Evolutionary conservation across 2,113 vertebrate species (phyloP), one percentile per base, ranked within the genome.

Genomic region (Hippocampus guttulatus): DNA sequence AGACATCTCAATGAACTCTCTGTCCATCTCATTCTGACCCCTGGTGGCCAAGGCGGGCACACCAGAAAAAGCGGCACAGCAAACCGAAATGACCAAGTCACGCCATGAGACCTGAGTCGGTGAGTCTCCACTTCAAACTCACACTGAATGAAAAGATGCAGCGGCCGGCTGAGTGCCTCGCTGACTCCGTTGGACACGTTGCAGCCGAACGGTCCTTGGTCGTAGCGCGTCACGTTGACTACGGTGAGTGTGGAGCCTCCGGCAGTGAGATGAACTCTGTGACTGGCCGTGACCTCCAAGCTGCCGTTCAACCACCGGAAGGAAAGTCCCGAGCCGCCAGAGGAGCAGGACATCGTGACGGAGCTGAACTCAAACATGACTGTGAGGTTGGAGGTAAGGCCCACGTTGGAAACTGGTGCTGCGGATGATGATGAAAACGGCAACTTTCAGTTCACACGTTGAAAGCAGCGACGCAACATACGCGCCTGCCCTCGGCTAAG

Each of bases 271-370:
- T 74, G 75, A 54, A 83, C 74, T 58, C 73, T 16, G 1, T 57
- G 76, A 65, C 68, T 69, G 62, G 30, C 58, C 43, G 62, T 73
- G 25, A 84, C 55, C 70, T 75, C 77, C 72, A 70, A 78, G 75
- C 72, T 84, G 49, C 74, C 58, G 60, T 85, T 87, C 45, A 79
- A 40, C 83, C 84, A 86, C 27, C 27, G 64, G 45, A 73, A 80
- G 38, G 76, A 73, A 27, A 68, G 64, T 38, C 54, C 64, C 77
- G 79, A 65, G 43, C 84, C 84, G 23, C 68, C 75, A 33, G 78
- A 72, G 33, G 70, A 81, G 57, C 84, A 85, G 49, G 69, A 65
- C 51, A 89, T 65, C 14, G 41, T 71, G 40, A 75, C 78, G 40
- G 78, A 80, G 79, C 70, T 78, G 62, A 80, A 83, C 58, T 83